Conservation (phyloP, 2,113 vertebrate species). For the Nesospiza acunhae region DNA sequence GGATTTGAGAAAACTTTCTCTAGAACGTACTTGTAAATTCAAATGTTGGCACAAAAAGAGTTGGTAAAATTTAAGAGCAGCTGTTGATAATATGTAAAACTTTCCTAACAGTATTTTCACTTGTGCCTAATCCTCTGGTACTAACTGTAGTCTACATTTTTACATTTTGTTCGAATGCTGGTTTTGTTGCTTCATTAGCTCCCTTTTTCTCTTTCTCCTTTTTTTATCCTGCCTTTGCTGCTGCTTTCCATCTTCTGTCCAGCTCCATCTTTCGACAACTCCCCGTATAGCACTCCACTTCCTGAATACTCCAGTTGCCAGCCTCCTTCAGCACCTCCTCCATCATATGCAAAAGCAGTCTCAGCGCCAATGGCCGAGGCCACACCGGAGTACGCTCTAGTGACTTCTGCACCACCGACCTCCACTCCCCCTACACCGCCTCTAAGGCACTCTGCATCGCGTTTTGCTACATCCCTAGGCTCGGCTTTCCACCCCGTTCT, state of each 20-base stretch:
- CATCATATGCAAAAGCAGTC: slow-evolving; percentile 83
- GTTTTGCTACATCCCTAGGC: slow-evolving; percentile 94
- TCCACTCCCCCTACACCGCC: slow-evolving; percentile 92
- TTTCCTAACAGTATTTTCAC: slow-evolving; percentile 66
- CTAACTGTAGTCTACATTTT: slow-evolving; percentile 82
- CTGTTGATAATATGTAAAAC: slow-evolving; percentile 54
- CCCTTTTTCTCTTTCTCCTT: slow-evolving; percentile 87
- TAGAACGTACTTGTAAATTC: slow-evolving; percentile 2
- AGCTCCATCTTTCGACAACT: slow-evolving; percentile 91
- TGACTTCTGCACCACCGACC: slow-evolving; percentile 79
- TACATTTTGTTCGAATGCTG: slow-evolving; percentile 84
- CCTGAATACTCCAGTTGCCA: slow-evolving; percentile 87
- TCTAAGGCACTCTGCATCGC: slow-evolving; percentile 91
- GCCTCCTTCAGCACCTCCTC: slow-evolving; percentile 82
- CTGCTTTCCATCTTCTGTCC: slow-evolving; percentile 79
- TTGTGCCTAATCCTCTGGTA: slow-evolving; percentile 78
- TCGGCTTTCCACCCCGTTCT: slow-evolving; percentile 98
- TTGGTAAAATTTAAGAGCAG: slow-evolving; percentile 37
- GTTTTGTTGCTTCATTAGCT: slow-evolving; percentile 90
- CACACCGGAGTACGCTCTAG: slow-evolving; percentile 79
- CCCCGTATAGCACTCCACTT: slow-evolving; percentile 86
- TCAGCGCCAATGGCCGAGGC: slow-evolving; percentile 83
- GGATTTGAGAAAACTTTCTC: slow-evolving; percentile 6
- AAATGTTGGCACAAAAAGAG: slow-evolving; percentile 44
- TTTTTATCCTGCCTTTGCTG: slow-evolving; percentile 83